Base-by-base conservation (phyloP, 2,888 invertebrate species). In the Habroteleia sp. region DNA sequence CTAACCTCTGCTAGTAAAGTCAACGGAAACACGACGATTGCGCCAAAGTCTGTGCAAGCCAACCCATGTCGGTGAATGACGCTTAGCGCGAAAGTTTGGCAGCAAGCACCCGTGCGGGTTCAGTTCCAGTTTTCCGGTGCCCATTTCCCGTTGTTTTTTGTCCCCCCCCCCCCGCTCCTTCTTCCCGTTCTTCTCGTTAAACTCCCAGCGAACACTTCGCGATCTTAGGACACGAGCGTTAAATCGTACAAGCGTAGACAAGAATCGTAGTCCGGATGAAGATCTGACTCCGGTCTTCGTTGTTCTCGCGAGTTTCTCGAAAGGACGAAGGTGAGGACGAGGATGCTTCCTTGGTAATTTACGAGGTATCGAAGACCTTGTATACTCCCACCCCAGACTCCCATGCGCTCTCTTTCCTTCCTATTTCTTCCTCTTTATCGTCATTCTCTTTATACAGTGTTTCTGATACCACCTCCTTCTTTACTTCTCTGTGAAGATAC, bases 321-420 rank as follows among this genome's bases (percentile, higher is more conserved):
- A 75, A 77, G 80, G 80, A 82, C 81, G 84, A 82, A 83, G 76
- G 77, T 69, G 76, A 78, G 77, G 76, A 69, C 74, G 78, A 76
- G 73, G 80, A 78, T 80, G 79, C 76, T 78, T 29, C 60, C 76
- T 80, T 80, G 83, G 85, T 87, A 88, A 88, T 88, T 88, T 87
- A 88, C 86, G 88, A 88, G 87, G 87, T 87, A 87, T 85, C 87
- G 88, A 87, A 87, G 87, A 86, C 87, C 86, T 87, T 87, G 87
- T 87, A 85, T 85, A 84, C 86, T 86, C 87, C 84, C 85, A 86
- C 86, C 85, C 85, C 82, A 80, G n/a, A 1, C 83, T 83, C 81
- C 83, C 85, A 85, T 84, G 83, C 83, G 81, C 83, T 85, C 83
- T 79, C 73, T 66, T 65, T 16, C 62, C 17, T 66, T 63, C 11